Evolutionary conservation across 2,888 invertebrate species (phyloP).

Genomic region (Amiota minor): DNA sequence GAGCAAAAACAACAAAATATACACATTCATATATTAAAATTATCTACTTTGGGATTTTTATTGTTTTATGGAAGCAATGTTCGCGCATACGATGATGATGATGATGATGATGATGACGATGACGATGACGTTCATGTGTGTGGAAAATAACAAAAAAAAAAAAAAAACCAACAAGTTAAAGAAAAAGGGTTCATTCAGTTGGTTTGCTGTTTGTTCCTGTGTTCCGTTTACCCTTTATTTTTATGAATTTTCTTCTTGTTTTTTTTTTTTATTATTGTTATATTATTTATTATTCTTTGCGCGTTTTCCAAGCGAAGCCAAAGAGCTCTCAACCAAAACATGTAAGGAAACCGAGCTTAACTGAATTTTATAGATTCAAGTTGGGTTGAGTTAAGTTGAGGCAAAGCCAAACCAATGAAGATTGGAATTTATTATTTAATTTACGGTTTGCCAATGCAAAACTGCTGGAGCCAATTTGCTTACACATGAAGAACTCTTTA

Average conservation of each 20-base stretch:
- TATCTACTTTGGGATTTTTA: conserved; percentile 12
- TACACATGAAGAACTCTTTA: no score
- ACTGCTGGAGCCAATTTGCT: conserved; percentile 7
- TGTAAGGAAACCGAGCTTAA: no score
- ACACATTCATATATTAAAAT: conserved; percentile 12
- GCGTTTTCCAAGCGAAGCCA: conserved; percentile 11
- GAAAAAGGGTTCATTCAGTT: conserved; percentile 1
- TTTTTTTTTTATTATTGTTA: conserved; percentile 15
- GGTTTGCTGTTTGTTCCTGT: neutral
- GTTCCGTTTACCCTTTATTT: neutral
- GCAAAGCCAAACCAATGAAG: conserved; percentile 13
- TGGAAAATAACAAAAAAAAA: neutral
- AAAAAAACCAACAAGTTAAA: neutral
- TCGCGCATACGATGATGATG: neutral
- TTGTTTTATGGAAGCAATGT: conserved; percentile 17
- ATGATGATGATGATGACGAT: no score
- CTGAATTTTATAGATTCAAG: no score
- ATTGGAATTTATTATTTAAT: conserved; percentile 48
- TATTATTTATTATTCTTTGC: conserved; percentile 21
- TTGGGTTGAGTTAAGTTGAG: neutral
- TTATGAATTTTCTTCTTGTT: neutral
- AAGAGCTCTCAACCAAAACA: no score
- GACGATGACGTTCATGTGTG: neutral
- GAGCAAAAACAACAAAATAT: conserved; percentile 12
- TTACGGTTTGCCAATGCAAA: conserved; percentile 43